Percentiles rank a stretch among this genome's conserved stretches.
These are phyloP conservation scores for Crotophaga sulcirostris DNA, from an alignment of 2,113 vertebrate species.

Conservation along the genomic window DNA sequence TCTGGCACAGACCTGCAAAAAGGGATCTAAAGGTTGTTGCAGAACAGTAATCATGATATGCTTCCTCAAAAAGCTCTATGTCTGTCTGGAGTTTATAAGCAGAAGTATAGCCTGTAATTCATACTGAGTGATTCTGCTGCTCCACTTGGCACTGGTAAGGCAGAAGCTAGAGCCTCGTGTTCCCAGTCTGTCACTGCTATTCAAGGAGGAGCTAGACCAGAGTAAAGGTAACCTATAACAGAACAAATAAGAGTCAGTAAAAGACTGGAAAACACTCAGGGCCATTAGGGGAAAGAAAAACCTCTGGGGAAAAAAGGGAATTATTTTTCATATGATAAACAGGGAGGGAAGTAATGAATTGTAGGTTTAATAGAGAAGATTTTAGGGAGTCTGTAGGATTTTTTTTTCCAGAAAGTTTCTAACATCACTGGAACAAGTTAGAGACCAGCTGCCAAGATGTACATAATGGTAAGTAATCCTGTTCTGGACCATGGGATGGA, in stretches of 20 bases:
- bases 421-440: background rate
- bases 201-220: background rate
- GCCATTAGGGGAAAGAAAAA: background rate
- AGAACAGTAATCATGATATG: background rate
- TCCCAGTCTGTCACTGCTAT: background rate
- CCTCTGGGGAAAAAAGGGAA: background rate
- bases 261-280: background rate
- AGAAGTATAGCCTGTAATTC: background rate
- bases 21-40: background rate
- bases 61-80: background rate
- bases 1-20: background rate
- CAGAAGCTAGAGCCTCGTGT: background rate
- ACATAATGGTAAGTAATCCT: background rate
- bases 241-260: background rate
- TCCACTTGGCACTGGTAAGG: background rate
- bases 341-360: background rate
- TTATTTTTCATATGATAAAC: background rate
- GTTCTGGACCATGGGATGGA: background rate
- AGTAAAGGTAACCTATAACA: background rate
- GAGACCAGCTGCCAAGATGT: background rate
- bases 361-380: background rate
- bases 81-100: background rate
- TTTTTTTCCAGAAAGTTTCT: background rate
- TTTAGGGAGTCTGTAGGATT: background rate
- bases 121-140: background rate